Evolutionary conservation across 2,113 vertebrate species (phyloP).

Genomic region (Equus quagga): DNA sequence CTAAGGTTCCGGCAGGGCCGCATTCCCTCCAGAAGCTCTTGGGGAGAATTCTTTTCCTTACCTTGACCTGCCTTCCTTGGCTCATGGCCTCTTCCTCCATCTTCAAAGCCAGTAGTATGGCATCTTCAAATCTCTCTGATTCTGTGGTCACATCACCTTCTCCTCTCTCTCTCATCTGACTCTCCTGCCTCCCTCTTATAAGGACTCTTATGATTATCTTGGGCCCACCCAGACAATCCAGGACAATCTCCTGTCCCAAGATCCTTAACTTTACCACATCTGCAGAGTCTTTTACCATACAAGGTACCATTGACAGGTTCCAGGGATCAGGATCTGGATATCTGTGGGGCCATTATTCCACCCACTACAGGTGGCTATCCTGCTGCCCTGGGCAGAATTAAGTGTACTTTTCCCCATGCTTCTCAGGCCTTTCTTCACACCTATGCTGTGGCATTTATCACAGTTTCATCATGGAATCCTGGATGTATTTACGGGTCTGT

Average conservation of each 20-base stretch:
- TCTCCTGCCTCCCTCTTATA: neutral
- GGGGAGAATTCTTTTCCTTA: neutral
- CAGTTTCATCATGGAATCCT: neutral
- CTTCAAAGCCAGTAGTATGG: no score
- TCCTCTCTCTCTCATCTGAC: neutral
- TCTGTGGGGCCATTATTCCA: neutral
- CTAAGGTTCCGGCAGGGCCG: fast-evolving
- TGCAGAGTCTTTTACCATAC: neutral
- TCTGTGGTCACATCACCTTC: neutral
- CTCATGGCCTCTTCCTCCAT: neutral
- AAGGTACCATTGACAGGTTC: neutral
- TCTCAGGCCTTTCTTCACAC: neutral
- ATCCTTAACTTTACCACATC: neutral
- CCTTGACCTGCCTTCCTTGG: neutral
- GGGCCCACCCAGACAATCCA: neutral
- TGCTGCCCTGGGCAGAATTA: neutral
- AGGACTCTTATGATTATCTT: neutral
- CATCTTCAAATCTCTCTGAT: neutral
- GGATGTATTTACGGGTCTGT: neutral
- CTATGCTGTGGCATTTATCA: fast-evolving
- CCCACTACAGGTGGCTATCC: neutral
- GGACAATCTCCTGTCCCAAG: neutral
- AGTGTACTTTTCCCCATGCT: neutral
- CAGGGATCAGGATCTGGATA: neutral
- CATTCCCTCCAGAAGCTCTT: no score